Percentiles rank a stretch among this genome's conserved stretches.
These are phyloP conservation scores for Erynnis tages DNA, from an alignment of 2,888 invertebrate species.

Conservation along the genomic window DNA sequence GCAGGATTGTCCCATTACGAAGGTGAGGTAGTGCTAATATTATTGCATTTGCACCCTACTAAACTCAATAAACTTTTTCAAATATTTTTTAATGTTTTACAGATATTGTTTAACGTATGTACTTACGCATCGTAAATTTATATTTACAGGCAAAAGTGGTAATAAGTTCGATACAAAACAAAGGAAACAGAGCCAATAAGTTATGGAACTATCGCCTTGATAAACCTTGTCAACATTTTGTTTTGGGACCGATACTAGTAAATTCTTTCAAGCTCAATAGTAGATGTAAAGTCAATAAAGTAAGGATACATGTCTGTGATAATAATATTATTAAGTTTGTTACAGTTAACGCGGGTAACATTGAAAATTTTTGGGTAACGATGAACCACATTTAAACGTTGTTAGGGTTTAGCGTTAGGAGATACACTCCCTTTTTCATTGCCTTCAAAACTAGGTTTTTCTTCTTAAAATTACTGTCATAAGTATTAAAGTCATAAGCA, in stretches of 20 bases:
- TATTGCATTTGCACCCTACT: not conserved
- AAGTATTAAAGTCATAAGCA: too few relatives aligned
- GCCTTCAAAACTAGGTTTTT: too few relatives aligned
- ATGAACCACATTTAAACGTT: too few relatives aligned
- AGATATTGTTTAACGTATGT: too few relatives aligned
- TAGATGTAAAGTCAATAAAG: constrained; percentile 61
- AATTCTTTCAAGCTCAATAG: constrained; percentile 57
- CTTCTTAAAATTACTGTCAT: too few relatives aligned
- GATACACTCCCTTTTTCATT: too few relatives aligned
- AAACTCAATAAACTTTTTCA: too few relatives aligned
- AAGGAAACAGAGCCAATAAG: constrained; percentile 52
- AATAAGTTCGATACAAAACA: constrained; percentile 46
- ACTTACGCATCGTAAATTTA: too few relatives aligned
- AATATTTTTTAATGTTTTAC: too few relatives aligned
- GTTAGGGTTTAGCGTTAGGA: too few relatives aligned
- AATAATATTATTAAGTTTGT: constrained; percentile 24
- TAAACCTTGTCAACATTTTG: constrained; percentile 69
- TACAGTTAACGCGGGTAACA: too few relatives aligned
- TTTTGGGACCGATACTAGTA: constrained; percentile 57
- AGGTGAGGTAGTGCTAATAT: constrained; percentile 37
- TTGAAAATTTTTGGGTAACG: too few relatives aligned
- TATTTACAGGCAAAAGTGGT: constrained; percentile 58
- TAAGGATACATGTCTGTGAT: constrained; percentile 36
- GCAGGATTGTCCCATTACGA: constrained; percentile 55
- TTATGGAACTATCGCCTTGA: constrained; percentile 59